Conservation (phyloP, 2,113 vertebrate genomes). For the Rhinichthys klamathensis region DNA sequence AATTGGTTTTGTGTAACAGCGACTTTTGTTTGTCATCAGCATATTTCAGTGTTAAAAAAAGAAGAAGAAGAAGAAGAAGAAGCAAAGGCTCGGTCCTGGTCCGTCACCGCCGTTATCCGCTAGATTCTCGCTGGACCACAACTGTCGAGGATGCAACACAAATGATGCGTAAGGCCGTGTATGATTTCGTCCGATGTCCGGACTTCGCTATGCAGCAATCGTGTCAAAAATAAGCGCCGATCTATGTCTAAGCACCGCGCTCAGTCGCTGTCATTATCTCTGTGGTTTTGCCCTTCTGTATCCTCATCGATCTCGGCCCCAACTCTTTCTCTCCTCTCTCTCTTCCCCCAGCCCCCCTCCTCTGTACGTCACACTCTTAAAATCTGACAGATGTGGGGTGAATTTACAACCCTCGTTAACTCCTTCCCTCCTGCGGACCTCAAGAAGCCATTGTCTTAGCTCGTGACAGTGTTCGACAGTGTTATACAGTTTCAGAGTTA, state of each 20-base stretch:
- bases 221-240: conserved; percentile 48
- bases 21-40: conserved; percentile 38
- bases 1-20: conserved; percentile 7
- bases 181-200: not conserved
- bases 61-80: too few species aligned
- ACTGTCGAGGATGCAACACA: conserved; percentile 22
- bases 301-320: conserved; percentile 81
- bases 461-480: not conserved
- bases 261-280: conserved; percentile 80
- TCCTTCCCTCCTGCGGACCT: conserved; percentile 70
- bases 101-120: conserved; percentile 43
- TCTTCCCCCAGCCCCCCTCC: conserved; percentile 58
- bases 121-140: conserved; percentile 32
- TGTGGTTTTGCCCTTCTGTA: conserved; percentile 79
- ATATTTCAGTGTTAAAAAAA: conserved; percentile 9
- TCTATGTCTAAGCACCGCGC: conserved; percentile 67
- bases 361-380: conserved; percentile 82
- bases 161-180: conserved; percentile 16
- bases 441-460: conserved; percentile 42
- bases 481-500: not conserved
- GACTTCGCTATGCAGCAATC: conserved; percentile 41
- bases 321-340: conserved; percentile 74
- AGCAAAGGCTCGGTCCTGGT: conserved; percentile 9
- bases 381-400: conserved; percentile 86
- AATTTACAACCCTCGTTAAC: conserved; percentile 85